These are phyloP conservation scores for Xestia xanthographa DNA, from an alignment of 2,888 invertebrate species.

Conservation along the genomic window DNA sequence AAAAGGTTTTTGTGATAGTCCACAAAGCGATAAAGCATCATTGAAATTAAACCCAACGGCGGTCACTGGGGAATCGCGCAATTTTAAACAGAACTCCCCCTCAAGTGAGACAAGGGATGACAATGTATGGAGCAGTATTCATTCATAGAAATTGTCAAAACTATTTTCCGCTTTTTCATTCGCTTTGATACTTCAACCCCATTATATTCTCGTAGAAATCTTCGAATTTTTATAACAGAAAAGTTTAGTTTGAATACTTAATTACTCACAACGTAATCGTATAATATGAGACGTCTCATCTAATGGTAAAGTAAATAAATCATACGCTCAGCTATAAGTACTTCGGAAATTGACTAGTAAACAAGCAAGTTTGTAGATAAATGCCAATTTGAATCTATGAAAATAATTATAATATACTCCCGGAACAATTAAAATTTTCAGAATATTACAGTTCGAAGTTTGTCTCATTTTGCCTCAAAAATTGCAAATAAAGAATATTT, in stretches of 20 bases:
- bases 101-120: slow-evolving; percentile 15
- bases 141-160: neutral
- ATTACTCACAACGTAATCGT: neutral
- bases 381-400: neutral
- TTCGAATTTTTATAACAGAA: neutral
- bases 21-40: slow-evolving; percentile 60
- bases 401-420: neutral
- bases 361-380: neutral
- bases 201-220: neutral
- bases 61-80: slow-evolving; percentile 46
- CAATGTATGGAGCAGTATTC: slow-evolving; percentile 11
- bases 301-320: neutral
- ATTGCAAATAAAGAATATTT: slow-evolving; percentile 6
- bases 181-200: neutral
- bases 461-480: neutral
- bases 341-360: neutral
- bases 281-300: neutral
- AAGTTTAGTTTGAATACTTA: neutral
- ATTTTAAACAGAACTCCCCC: slow-evolving; percentile 35
- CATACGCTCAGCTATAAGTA: neutral
- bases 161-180: neutral
- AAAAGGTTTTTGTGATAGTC: slow-evolving; percentile 36
- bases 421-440: neutral
- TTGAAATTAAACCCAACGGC: slow-evolving; percentile 59
- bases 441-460: neutral